Evolutionary conservation across 2,797 vertebrate species (phyloP).

Genomic region (Amblyopsis hoosieri): DNA sequence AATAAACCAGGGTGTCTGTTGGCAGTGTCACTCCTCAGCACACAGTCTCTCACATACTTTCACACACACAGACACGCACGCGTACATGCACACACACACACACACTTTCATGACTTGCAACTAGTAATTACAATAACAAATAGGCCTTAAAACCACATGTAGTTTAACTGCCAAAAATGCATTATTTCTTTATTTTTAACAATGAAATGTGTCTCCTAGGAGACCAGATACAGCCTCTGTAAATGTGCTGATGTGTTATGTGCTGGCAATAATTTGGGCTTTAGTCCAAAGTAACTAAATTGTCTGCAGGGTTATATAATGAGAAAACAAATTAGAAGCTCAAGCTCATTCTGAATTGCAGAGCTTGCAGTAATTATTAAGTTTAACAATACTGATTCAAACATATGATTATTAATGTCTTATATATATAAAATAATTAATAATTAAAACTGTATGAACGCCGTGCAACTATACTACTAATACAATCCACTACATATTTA

Average conservation of each 20-base stretch:
- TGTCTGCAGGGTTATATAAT: background rate
- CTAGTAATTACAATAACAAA: background rate
- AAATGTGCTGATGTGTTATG: background rate
- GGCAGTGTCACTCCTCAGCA: constrained; percentile 8
- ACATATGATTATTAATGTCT: too few species aligned
- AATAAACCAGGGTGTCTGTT: constrained; percentile 24
- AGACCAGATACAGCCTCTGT: background rate
- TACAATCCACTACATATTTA: too few species aligned
- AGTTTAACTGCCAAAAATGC: too few species aligned
- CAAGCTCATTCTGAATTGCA: too few species aligned
- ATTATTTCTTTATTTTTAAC: background rate
- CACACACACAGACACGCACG: background rate
- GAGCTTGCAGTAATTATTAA: too few species aligned
- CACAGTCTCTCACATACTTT: background rate
- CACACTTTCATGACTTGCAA: background rate
- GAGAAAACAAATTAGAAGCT: too few species aligned
- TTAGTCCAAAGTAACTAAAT: background rate
- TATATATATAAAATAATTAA: too few species aligned
- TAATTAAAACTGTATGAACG: too few species aligned
- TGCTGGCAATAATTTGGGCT: background rate
- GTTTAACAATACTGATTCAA: too few species aligned
- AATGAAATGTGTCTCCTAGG: background rate
- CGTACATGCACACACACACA: constrained; percentile 14
- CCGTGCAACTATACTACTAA: too few species aligned
- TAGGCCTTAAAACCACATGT: background rate